phyloP scores from a whole-genome alignment of 2,113 vertebrate genomes.

The Heterocephalus glaber region DNA sequence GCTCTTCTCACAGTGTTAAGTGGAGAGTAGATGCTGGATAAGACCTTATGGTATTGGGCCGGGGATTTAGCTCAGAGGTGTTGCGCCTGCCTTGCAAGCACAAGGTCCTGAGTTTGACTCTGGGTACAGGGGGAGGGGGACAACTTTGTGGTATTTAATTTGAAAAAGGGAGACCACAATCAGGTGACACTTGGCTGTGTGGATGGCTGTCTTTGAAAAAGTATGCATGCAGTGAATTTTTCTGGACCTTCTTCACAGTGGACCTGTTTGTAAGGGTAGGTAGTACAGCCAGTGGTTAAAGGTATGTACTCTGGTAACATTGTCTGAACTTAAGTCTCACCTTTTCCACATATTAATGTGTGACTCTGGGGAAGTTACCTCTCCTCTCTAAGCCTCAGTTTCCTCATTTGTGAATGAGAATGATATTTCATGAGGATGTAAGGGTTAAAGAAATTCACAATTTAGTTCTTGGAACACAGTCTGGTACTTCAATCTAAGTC shows the following conservation, averaged over 20 bases:
- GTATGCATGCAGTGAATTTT: neutral
- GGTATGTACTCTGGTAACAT: neutral
- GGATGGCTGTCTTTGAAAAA: neutral
- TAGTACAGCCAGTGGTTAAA: neutral
- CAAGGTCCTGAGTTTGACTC: too few relatives aligned
- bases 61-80: too few relatives aligned
- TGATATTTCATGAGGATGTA: neutral
- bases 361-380: neutral
- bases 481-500: neutral
- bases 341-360: neutral
- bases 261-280: neutral
- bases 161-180: neutral
- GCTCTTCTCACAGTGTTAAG: neutral
- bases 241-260: neutral
- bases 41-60: neutral
- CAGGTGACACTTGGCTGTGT: neutral
- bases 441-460: neutral
- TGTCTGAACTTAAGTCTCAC: neutral
- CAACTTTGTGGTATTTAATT: neutral
- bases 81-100: too few relatives aligned
- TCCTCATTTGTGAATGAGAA: neutral
- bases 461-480: neutral
- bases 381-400: neutral
- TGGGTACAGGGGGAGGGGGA: too few relatives aligned
- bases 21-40: neutral